Conservation (phyloP, 2,113 vertebrate genomes). For the Notarius lentiginosus region DNA sequence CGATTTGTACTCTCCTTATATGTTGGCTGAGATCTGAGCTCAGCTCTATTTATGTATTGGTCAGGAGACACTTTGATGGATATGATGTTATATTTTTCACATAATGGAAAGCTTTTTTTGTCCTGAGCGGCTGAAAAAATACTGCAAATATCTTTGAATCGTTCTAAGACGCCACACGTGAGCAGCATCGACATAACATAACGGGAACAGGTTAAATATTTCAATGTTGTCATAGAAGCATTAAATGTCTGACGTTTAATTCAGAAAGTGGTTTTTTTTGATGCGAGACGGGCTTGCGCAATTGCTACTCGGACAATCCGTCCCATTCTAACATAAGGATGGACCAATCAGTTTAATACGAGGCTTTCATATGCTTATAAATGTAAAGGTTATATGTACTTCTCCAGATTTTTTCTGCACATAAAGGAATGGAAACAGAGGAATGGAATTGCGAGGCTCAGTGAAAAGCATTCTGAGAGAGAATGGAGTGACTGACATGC, state of each 20-base stretch:
- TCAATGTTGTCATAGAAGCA: conserved; percentile 49
- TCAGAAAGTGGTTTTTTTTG: conserved; percentile 50
- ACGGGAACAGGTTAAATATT: conserved; percentile 40
- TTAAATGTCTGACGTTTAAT: conserved; percentile 55
- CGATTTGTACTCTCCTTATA: conserved; percentile 14
- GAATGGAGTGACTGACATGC: conserved; percentile 59
- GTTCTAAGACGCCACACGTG: conserved; percentile 19
- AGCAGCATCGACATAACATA: conserved; percentile 20
- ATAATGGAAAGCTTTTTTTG: conserved; percentile 29
- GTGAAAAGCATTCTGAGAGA: conserved; percentile 55
- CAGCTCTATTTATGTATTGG: conserved; percentile 7
- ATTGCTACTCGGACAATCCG: conserved; percentile 50
- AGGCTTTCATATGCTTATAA: conserved; percentile 45
- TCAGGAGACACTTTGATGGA: background rate
- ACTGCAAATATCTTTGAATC: conserved; percentile 19
- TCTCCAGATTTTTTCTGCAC: conserved; percentile 41
- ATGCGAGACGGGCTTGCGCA: conserved; percentile 35
- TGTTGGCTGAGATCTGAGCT: background rate
- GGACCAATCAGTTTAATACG: conserved; percentile 54
- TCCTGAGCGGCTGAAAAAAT: conserved; percentile 30
- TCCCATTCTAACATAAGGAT: conserved; percentile 25
- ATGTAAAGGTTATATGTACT: conserved; percentile 44
- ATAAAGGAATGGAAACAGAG: conserved; percentile 60
- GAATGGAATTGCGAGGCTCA: conserved; percentile 50
- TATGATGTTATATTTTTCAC: conserved; percentile 23